Conservation (phyloP, 2,113 vertebrate genomes). For the Grallaria varia region DNA sequence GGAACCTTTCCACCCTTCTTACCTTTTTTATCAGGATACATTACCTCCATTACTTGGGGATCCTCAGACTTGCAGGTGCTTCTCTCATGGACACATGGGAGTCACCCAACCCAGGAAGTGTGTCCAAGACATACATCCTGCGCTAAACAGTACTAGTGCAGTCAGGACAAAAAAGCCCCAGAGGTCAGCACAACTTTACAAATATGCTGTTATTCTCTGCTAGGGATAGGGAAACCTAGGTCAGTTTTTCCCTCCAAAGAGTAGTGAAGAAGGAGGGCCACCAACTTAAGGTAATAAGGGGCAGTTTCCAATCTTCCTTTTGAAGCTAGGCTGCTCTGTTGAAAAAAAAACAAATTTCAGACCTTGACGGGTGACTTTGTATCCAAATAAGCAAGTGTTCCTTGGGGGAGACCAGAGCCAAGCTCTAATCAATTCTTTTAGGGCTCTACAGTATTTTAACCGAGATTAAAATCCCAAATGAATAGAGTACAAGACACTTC, state of each 20-base stretch:
- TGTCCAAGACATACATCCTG: not conserved
- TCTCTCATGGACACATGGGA: not conserved
- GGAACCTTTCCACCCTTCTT: not conserved
- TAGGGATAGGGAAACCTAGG: not conserved
- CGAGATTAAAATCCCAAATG: not conserved
- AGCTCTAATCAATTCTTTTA: not conserved
- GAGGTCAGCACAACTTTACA: not conserved
- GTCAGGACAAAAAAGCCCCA: not conserved
- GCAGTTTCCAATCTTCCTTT: not conserved
- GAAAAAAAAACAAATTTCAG: not conserved
- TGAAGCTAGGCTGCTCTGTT: not conserved
- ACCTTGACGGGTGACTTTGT: not conserved
- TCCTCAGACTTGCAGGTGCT: not conserved
- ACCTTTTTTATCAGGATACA: not conserved
- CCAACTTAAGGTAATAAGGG: not conserved
- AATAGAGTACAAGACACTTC: not conserved
- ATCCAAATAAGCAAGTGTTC: not conserved
- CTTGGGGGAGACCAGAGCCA: not conserved
- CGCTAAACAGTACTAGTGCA: not conserved
- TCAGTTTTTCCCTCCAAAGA: not conserved
- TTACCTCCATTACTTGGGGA: not conserved
- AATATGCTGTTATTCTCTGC: not conserved
- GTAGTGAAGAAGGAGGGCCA: not conserved
- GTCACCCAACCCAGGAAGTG: not conserved
- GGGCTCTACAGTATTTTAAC: not conserved